Conservation (phyloP, 1,140 invertebrate species). For the Anoplolepis gracilipes region DNA sequence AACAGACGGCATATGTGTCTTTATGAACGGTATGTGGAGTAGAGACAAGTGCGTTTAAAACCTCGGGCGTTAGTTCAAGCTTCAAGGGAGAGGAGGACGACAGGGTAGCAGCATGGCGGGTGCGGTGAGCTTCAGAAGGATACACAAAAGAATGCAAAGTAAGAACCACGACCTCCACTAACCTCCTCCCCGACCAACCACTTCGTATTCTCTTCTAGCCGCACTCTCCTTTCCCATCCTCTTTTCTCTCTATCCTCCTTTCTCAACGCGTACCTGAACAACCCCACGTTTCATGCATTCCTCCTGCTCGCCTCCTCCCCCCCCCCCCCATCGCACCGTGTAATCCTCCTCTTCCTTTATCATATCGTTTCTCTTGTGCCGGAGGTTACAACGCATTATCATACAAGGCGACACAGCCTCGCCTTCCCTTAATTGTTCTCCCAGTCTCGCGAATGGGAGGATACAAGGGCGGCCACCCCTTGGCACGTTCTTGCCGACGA, state of each 20-base stretch:
- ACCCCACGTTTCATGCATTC: conserved; percentile 64
- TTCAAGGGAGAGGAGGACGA: conserved; percentile 78
- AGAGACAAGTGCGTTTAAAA: conserved; percentile 86
- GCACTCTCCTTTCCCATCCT: neutral
- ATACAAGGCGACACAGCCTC: conserved; percentile 81
- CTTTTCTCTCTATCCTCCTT: conserved; percentile 24
- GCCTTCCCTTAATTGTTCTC: conserved; percentile 82
- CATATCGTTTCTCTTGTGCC: conserved; percentile 76
- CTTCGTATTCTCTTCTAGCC: conserved; percentile 54
- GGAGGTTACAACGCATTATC: conserved; percentile 83
- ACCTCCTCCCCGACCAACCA: conserved; percentile 48
- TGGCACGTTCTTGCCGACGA: conserved; percentile 42
- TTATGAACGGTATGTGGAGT: conserved; percentile 85
- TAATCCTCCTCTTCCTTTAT: conserved; percentile 73
- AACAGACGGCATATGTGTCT: conserved; percentile 84
- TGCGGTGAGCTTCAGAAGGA: conserved; percentile 79
- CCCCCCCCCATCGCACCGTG: conserved; percentile 41
- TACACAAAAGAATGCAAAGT: conserved; percentile 86
- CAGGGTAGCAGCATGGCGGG: conserved; percentile 66
- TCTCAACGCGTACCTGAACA: conserved; percentile 66
- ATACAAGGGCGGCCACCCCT: neutral
- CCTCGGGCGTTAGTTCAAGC: conserved; percentile 84
- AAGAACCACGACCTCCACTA: conserved; percentile 80
- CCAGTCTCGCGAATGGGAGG: conserved; percentile 34
- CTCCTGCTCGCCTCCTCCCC: conserved; percentile 67